Evolutionary conservation across 2,888 invertebrate genomes (phyloP), one percentile per base, ranked within the genome.

Genomic region (Operophtera brumata): DNA sequence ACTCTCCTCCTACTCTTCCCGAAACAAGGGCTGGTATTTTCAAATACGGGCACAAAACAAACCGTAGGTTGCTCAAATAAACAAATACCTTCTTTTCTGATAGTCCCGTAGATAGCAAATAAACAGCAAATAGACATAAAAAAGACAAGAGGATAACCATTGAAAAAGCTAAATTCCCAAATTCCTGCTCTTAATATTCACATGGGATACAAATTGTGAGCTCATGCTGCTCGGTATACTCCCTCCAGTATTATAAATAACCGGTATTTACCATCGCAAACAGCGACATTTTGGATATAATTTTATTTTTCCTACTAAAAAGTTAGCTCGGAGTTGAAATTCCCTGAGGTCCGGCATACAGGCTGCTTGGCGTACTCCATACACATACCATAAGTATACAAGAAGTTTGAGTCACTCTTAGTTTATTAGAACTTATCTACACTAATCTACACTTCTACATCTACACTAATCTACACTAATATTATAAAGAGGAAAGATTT

Each of bases 191-290:
- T 43, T 77, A 84, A 75, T 72, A 78, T 77, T 70, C 85, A 67
- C 81, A 9, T 50, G 84, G 81, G 86, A 84, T 59, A 54, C 63
- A 77, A 80, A 80, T 83, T 78, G 73, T 69, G 67, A 66, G 74
- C 71, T 77, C 76, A 75, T 72, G 71, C 69, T 75, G 65, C 66
- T 58, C 67, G 71, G 65, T 75, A 74, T 64, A 78, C 73, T 75
- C 85, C 82, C 85, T 34, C 43, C 71, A 73, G 84, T 71, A 68
- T 73, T 77, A 83, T 83, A 84, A 85, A 86, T 83, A 83, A 30
- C 74, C 65, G 63, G 45, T 54, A 78, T 75, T 77, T 76, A 73
- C 72, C 77, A 78, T 76, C 77, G 69, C 69, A 66, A 69, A 71
- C 73, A 71, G 68, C 69, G 64, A 70, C 61, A 64, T 53, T 54